Percentiles rank a stretch among this genome's conserved stretches.
Conservation (phyloP, 1,140 invertebrate genomes). For the Oryzaephilus surinamensis region DNA sequence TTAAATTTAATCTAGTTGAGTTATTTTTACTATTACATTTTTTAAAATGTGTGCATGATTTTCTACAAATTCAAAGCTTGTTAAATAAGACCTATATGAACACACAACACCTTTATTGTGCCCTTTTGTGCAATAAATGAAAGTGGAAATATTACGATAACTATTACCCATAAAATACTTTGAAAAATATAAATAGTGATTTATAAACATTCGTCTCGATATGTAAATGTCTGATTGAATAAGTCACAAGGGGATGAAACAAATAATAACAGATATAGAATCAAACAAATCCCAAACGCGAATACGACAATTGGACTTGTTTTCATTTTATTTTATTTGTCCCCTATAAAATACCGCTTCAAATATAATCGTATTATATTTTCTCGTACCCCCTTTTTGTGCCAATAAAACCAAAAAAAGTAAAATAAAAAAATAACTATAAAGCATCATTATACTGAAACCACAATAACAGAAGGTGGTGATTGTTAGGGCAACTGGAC, state of each 20-base stretch:
- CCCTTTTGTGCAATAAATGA: no score
- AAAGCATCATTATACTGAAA: slow-evolving; percentile 21
- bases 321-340: slow-evolving; percentile 30
- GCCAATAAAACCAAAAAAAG: slow-evolving; percentile 21
- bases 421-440: no score
- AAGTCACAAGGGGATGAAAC: slow-evolving; percentile 16
- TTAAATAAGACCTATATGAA: no score
- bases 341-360: slow-evolving; percentile 21
- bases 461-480: slow-evolving; percentile 16
- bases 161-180: no score
- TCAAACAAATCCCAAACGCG: slow-evolving; percentile 17
- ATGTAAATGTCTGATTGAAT: slow-evolving; percentile 20
- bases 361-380: slow-evolving; percentile 31
- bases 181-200: slow-evolving; percentile 14
- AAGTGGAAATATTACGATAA: no score
- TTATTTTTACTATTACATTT: no score
- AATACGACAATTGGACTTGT: slow-evolving; percentile 25
- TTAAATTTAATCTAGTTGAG: no score
- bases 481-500: slow-evolving; percentile 7
- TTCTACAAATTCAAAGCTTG: no score
- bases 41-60: no score
- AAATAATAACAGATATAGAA: slow-evolving; percentile 15
- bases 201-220: slow-evolving; percentile 14
- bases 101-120: no score
- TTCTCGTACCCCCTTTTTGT: slow-evolving; percentile 17